Evolutionary conservation across 2,888 invertebrate genomes (phyloP), one percentile per base, ranked within the genome.

Genomic region (Muschampia plurimacula): DNA sequence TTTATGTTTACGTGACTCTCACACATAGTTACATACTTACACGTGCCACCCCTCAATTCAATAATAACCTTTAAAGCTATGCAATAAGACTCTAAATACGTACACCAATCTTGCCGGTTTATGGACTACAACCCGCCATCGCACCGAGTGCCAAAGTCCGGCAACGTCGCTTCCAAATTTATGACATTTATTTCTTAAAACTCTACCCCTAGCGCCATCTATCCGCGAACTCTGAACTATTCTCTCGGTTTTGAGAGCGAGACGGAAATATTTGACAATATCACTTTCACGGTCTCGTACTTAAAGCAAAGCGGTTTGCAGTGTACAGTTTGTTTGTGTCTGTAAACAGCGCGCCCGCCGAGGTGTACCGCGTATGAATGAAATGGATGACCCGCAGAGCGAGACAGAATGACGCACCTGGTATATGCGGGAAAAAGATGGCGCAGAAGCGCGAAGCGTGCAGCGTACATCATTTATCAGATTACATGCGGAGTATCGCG

Each of bases 381-480:
- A 94, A 94, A 94, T 89, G 91, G 93, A 93, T 89, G 91, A 92
- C 90, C 86, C 87, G 83, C 78, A 72, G 84, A 90, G 77, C 74
- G 88, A 83, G 93, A 92, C 72, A 75, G 86, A 69, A 72, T 69
- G 78, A 79, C 85, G 75, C 76, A 75, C 69, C 69, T 74, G 69
- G 67, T 64, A 63, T 74, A 74, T 49, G 90, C 74, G 78, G 68
- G 86, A 93, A 78, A 76, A 83, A 78, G 90, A 91, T 79, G 75
- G 81, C 76, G 81, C 73, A 80, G 79, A 80, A 90, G 92, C 89
- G 89, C 89, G 91, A 93, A 89, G 90, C 90, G 89, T 90, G 88
- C 91, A 90, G 91, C 89, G 94, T 95, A 95, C 95, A 95, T 95
- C 95, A 93, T 93, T 95, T 94, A 95, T 94, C 94, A 93, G 94